Base-by-base conservation (phyloP, 2,888 invertebrate genomes). In the Microchrysa polita region DNA sequence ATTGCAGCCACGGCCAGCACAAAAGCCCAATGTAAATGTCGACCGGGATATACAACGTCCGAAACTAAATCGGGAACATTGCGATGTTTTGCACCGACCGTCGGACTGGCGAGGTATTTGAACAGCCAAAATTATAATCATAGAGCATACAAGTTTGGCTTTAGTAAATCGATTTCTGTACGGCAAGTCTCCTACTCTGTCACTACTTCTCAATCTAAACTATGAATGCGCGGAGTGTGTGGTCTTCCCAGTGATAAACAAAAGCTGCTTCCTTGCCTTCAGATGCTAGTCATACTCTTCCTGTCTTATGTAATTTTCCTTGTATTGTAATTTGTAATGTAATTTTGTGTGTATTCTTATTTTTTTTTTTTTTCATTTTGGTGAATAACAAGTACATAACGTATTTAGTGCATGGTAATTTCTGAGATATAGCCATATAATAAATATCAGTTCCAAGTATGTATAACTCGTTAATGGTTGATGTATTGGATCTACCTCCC, bases 11-110 rank as follows among this genome's bases (percentile, higher is more conserved):
- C 14, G 10, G 10, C 59, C 5, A 10, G 10, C 2, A 80, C 79
- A 60, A 85, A 82, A 69, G 89, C 89, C 0, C 86, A 86, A 73
- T 92, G 92, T 80, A 90, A 90, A 77, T 93, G 94, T 79, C 87
- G 90, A 74, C 93, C 93, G 0, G 90, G 91, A 0, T 90, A 89
- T 78, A 85, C 84, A 42, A 81, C 81, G 76, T 83, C 80, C 73
- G 82, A 85, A 72, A 78, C 79, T 1, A 78, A 80, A 10, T 73
- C 75, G 27, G 75, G 76, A 74, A 84, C 83, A 74, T 86, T 82
- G 76, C 85, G 85, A 59, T 91, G 91, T 80, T 86, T 89, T 78
- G 88, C 90, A 44, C 91, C 91, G 0, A 85, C 88, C 40, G 89
- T 91, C 14, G 86, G 87, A 74, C 82, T 91, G 77, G 91, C 91